Percentiles rank a stretch among this genome's conserved stretches.
phyloP scores from a whole-genome alignment of 2,888 invertebrate species.

The Thymelicus acteon region DNA sequence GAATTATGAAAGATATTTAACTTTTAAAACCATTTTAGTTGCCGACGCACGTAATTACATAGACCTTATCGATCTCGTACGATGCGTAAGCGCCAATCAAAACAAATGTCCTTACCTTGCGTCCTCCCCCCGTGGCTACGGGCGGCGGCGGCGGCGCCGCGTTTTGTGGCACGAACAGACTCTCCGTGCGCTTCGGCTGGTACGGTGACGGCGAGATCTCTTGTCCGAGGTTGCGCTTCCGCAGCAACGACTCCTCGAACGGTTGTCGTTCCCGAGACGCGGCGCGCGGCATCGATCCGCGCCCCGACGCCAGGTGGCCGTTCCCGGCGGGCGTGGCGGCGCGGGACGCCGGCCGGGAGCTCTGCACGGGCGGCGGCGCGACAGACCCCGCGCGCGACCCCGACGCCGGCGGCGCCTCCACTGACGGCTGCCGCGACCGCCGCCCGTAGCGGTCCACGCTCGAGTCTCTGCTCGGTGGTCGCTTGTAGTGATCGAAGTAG shows the following conservation, averaged over 20 bases:
- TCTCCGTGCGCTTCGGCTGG: slow-evolving; percentile 96
- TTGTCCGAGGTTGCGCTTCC: slow-evolving; percentile 93
- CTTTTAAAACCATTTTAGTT: too few relatives aligned
- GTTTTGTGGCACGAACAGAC: slow-evolving; percentile 88
- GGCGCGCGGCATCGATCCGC: slow-evolving; percentile 82
- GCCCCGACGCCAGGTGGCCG: slow-evolving; percentile 87
- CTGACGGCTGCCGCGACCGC: slow-evolving; percentile 91
- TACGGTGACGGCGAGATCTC: slow-evolving; percentile 94
- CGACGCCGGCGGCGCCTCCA: slow-evolving; percentile 86
- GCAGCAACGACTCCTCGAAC: slow-evolving; percentile 92
- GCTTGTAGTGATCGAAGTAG: slow-evolving; percentile 97
- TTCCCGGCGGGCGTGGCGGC: slow-evolving; percentile 86
- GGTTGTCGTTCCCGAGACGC: slow-evolving; percentile 84
- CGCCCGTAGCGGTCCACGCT: slow-evolving; percentile 93
- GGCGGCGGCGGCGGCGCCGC: slow-evolving; percentile 76
- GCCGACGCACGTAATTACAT: too few relatives aligned
- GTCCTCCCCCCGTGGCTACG: slow-evolving; percentile 68
- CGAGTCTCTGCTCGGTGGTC: slow-evolving; percentile 94
- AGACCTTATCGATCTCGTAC: too few relatives aligned
- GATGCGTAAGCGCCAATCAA: too few relatives aligned
- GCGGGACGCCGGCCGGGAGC: slow-evolving; percentile 85
- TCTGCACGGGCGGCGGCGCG: slow-evolving; percentile 90
- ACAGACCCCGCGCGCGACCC: slow-evolving; percentile 88
- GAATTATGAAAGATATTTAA: too few relatives aligned
- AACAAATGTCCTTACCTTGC: slow-evolving; percentile 63